Evolutionary conservation across 1,140 invertebrate genomes (phyloP).

Genomic region (Ceratosolen fusciceps): DNA sequence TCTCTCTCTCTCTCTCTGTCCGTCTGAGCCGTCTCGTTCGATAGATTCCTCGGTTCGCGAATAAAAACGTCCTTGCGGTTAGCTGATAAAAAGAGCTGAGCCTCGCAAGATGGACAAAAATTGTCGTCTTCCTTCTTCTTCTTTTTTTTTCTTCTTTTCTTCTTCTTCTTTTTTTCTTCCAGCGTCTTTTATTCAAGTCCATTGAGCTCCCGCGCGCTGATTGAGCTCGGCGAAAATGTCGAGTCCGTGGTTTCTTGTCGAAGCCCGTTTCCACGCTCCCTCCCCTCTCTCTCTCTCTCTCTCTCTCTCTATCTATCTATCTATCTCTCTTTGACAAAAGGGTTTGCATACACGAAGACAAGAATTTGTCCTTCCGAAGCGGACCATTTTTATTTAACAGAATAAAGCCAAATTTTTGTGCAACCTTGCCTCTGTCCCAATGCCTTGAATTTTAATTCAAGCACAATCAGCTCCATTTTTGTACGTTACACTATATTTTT

Average conservation of each 20-base stretch:
- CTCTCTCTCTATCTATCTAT: no score
- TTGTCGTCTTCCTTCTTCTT: background rate
- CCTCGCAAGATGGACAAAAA: slow-evolving; percentile 29
- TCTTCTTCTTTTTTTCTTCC: no score
- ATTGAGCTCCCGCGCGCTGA: slow-evolving; percentile 2
- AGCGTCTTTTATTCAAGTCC: slow-evolving; percentile 33
- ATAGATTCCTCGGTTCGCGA: slow-evolving; percentile 13
- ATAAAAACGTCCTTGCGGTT: slow-evolving; percentile 33
- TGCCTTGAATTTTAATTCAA: background rate
- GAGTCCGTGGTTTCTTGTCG: slow-evolving; percentile 18
- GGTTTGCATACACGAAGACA: background rate
- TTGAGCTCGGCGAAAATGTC: slow-evolving; percentile 45
- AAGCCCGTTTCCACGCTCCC: background rate
- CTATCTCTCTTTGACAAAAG: slow-evolving; percentile 20
- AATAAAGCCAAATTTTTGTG: background rate
- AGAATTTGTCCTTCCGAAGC: background rate
- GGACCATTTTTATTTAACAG: background rate
- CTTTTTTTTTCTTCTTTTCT: background rate
- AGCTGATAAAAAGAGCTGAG: slow-evolving; percentile 31
- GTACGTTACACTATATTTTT: no score
- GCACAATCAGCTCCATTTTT: no score
- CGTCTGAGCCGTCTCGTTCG: background rate
- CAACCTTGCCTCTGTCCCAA: background rate
- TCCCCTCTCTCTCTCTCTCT: no score
- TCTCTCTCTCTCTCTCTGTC: background rate